Conservation (phyloP, 2,113 vertebrate genomes). For the Lagopus leucura region DNA sequence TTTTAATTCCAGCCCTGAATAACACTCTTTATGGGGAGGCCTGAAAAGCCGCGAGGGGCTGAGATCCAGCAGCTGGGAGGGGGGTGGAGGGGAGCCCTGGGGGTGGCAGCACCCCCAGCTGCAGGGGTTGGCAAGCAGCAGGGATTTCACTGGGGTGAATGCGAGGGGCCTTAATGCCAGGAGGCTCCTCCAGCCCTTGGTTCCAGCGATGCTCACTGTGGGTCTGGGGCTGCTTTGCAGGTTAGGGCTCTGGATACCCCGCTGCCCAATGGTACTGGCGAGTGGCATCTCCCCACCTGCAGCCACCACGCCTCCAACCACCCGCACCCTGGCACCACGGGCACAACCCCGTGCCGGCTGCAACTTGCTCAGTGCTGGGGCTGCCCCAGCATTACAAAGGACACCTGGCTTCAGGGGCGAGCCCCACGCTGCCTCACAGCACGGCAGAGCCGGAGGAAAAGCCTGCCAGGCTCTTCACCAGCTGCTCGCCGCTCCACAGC, state of each 20-base stretch:
- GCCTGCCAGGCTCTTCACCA: slow-evolving; percentile 16
- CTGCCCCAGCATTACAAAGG: background rate
- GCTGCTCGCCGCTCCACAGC: background rate
- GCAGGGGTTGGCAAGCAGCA: background rate
- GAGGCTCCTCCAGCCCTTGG: background rate
- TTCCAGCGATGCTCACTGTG: accelerated
- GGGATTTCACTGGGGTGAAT: background rate
- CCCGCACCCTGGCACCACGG: background rate
- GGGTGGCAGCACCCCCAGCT: background rate
- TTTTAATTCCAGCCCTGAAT: slow-evolving; percentile 11
- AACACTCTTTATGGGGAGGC: background rate
- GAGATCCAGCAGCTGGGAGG: background rate
- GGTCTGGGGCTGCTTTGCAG: background rate
- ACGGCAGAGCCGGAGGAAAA: slow-evolving; percentile 19
- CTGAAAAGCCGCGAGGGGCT: background rate
- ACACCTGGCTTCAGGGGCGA: slow-evolving; percentile 29
- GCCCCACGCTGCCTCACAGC: background rate
- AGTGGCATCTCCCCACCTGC: background rate
- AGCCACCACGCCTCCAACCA: background rate
- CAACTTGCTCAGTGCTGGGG: background rate
- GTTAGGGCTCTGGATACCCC: background rate
- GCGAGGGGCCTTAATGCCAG: background rate
- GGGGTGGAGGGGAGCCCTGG: accelerated
- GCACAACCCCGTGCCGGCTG: background rate
- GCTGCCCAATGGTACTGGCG: background rate